Conservation (phyloP, 2,797 vertebrate genomes). For the Neosilurus hyrtlii region DNA sequence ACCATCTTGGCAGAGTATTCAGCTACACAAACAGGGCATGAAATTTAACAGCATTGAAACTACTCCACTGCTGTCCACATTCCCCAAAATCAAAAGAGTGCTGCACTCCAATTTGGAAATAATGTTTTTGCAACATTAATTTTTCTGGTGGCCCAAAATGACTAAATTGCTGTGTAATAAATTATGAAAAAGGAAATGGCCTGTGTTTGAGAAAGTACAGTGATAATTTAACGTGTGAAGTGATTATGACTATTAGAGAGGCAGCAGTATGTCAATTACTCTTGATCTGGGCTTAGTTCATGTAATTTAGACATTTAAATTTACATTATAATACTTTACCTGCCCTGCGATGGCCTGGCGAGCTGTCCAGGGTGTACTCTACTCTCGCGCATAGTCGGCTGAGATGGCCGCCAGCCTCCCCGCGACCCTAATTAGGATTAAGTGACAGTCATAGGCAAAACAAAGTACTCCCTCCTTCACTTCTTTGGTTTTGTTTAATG, state of each 20-base stretch:
- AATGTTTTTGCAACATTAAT: constrained; percentile 26
- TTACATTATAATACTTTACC: constrained; percentile 49
- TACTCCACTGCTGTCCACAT: constrained; percentile 58
- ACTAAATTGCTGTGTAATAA: constrained; percentile 47
- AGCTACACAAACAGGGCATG: constrained; percentile 73
- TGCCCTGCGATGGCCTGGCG: constrained; percentile 6
- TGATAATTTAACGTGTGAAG: constrained; percentile 38
- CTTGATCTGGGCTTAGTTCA: constrained; percentile 48
- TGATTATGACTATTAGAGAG: constrained; percentile 46
- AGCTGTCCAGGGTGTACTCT: no score
- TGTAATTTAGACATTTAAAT: constrained; percentile 54
- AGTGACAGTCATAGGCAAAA: constrained; percentile 16
- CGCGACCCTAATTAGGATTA: no score
- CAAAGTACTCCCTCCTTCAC: not conserved
- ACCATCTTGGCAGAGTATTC: constrained; percentile 54
- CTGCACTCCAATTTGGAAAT: constrained; percentile 21
- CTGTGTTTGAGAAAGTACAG: constrained; percentile 30
- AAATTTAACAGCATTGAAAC: constrained; percentile 73
- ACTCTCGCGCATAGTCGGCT: no score
- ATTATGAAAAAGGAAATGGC: constrained; percentile 51
- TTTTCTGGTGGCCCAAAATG: constrained; percentile 38
- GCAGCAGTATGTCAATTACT: constrained; percentile 52
- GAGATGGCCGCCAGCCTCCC: no score
- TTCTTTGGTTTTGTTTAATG: not conserved
- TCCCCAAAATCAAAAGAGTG: constrained; percentile 14